Base-by-base conservation (phyloP, 2,797 vertebrate genomes). In the Myoxocephalus aenaeus region DNA sequence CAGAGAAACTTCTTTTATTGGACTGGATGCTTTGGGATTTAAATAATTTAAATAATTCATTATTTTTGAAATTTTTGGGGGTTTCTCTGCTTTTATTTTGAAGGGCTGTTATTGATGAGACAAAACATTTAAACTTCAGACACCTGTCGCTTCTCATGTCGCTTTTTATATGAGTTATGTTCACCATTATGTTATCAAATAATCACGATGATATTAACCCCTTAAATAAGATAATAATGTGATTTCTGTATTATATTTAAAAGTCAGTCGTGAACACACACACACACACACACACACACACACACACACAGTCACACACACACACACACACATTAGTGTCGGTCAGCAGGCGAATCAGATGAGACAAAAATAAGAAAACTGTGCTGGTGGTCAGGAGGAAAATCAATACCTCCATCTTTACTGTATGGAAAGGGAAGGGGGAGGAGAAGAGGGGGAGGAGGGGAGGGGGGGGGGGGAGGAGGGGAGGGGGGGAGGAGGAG, bases 391-490 rank as follows among this genome's bases (percentile, higher is more conserved):
- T 90, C 81, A 62, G 84, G 70, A 90, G 68, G 79, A 80, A 92
- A 92, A 94, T 92, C 88, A 77, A 94, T 93, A 86, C 18, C 38
- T 83, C 83, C 76, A 89, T 87, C 88, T 85, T 87, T 86, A 85
- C 80, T 80, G 81, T 82, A 75, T 73, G 65, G 54, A 36, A 17
- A 67, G 22, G 40, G 14, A 8, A 53, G 18, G n/a, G 12, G 14
- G 6, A 12, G 5, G 4, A 40, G 17, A 5, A 14, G 46, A 8
- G 51, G 17, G 9, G 1, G 13, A 15, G 65, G 65, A 51, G 10
- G 50, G 36, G 65, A 5, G 10, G 8, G 51, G 17, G 9, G 40
- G 12, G 8, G 53, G 12, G 12, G 8, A 15, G 7, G 4, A 40
- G 17, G 3, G 18, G 46, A 8, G 51, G 14, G 9, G 25, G 13